Evolutionary conservation across 2,888 invertebrate species (phyloP).

Genomic region (Nymphalis polychloros): DNA sequence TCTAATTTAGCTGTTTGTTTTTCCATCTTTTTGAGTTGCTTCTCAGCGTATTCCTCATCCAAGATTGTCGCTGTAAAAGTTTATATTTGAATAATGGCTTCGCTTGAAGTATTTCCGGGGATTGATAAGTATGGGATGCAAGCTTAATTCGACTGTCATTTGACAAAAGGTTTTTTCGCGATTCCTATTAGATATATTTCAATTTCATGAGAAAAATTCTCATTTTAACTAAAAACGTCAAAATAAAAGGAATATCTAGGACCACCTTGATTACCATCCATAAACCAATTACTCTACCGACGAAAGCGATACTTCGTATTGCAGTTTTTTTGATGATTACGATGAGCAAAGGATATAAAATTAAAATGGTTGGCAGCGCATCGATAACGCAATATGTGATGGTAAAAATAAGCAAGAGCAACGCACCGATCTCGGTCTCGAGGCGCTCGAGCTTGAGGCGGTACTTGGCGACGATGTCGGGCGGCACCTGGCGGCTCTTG

Average conservation of each 20-base stretch:
- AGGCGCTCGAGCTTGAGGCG: constrained; percentile 86
- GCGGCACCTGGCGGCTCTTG: constrained; percentile 92
- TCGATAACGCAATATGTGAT: too few species aligned
- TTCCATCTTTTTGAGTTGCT: constrained; percentile 90
- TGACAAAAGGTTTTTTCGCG: too few species aligned
- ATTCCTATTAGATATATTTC: too few species aligned
- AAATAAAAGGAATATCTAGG: too few species aligned
- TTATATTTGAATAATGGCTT: background rate
- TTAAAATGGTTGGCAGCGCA: too few species aligned
- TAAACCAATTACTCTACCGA: too few species aligned
- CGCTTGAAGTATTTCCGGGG: background rate
- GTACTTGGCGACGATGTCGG: constrained; percentile 95
- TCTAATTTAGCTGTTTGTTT: constrained; percentile 88
- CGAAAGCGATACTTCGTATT: too few species aligned
- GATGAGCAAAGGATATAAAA: too few species aligned
- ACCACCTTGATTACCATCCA: too few species aligned
- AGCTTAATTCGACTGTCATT: background rate
- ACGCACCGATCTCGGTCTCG: constrained; percentile 88
- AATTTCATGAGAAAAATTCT: too few species aligned
- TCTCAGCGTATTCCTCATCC: constrained; percentile 92
- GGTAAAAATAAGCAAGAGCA: background rate
- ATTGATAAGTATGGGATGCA: background rate
- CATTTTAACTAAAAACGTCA: too few species aligned
- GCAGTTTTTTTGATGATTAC: too few species aligned
- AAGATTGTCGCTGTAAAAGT: constrained; percentile 84